Base-by-base conservation (phyloP, 2,888 invertebrate genomes). In the Noctua pronuba region DNA sequence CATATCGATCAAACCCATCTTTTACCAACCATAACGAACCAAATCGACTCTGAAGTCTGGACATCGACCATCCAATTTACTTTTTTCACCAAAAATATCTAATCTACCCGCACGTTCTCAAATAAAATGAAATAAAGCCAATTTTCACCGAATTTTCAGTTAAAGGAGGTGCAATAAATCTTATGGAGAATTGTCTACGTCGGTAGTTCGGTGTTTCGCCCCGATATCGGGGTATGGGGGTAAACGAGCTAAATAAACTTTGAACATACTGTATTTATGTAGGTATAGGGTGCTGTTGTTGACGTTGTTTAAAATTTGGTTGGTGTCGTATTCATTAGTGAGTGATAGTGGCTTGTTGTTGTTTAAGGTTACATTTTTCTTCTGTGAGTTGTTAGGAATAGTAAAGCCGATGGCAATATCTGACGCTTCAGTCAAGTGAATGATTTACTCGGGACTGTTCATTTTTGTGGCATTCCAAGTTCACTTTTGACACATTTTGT, bases 91-190 rank as follows among this genome's bases (percentile, higher is more conserved):
- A 77, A 77, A 77, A 87, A 82, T 79, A 78, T 77, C 83, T 84
- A 84, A 89, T 85, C 86, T 82, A 67, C 77, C 75, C 80, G 76
- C 84, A 80, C 60, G 73, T 81, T 80, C 73, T 80, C 79, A 72
- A 91, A 92, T 92, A 90, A 93, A 93, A 93, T 93, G 91, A 92
- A 92, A 93, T 91, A 88, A 86, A 87, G 86, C 88, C 91, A 90
- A 92, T 92, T 90, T 91, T 84, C 90, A 90, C 89, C 81, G 89
- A 90, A 90, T 92, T 91, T 89, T 79, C 88, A 91, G 91, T 90
- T 92, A 91, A 93, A 93, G 90, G 91, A 92, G 91, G 90, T 80
- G 82, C 90, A 68, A 93, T 94, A 94, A 94, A 93, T 94, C 92
- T 91, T 83, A 70, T 74, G 73, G 80, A 81, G 88, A 86, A 91